These are phyloP conservation scores for Amphibalanus amphitrite DNA, from an alignment of 1,140 invertebrate species.

Conservation along the genomic window DNA sequence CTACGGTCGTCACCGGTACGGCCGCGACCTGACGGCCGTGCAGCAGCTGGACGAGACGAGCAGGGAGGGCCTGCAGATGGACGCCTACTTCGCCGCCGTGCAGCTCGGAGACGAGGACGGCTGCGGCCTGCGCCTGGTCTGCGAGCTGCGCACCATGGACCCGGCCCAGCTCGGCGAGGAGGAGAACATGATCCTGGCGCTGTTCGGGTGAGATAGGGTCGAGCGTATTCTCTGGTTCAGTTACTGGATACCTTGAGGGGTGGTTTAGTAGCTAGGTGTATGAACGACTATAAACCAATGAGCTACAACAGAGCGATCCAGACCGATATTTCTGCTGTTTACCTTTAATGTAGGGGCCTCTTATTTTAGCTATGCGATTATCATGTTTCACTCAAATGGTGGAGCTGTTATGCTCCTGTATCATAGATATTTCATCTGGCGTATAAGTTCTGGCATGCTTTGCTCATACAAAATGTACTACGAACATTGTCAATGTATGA, in stretches of 20 bases:
- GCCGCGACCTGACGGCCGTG: neutral
- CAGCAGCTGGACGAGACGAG: neutral
- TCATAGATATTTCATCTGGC: too few relatives aligned
- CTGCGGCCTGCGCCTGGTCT: neutral
- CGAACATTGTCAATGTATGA: too few relatives aligned
- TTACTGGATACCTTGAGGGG: neutral
- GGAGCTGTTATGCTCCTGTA: too few relatives aligned
- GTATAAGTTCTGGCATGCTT: too few relatives aligned
- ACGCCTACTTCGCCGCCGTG: neutral
- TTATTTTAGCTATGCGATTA: too few relatives aligned
- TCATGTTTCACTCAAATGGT: too few relatives aligned
- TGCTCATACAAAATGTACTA: too few relatives aligned
- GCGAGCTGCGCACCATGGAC: neutral
- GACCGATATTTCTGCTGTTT: too few relatives aligned
- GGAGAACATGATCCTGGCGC: neutral
- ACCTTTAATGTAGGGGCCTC: too few relatives aligned
- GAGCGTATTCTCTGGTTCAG: neutral
- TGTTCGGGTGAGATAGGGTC: neutral
- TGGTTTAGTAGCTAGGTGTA: neutral
- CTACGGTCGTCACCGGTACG: neutral
- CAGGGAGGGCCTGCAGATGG: neutral
- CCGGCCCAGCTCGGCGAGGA: neutral
- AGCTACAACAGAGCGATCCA: neutral
- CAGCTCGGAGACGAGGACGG: neutral
- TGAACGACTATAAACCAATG: neutral